Evolutionary conservation across 2,797 vertebrate species (phyloP), one percentile per base, ranked within the genome.

Genomic region (Odontamblyopus rebecca): DNA sequence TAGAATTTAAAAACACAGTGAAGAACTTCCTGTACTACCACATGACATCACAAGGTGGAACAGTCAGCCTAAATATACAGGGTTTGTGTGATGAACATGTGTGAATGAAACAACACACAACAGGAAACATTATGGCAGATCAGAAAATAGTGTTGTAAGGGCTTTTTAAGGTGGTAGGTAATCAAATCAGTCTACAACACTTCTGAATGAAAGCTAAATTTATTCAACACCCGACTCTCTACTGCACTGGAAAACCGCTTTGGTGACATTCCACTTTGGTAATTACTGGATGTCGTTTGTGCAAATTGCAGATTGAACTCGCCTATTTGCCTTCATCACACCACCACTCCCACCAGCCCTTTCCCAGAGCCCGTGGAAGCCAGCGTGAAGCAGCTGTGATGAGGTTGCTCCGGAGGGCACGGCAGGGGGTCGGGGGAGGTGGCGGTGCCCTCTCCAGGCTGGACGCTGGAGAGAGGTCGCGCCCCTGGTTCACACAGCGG

Each of bases 251-350:
- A 57, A 57, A 57, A 23, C 27, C 11, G 11, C 26, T 59, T 9
- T 61, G 32, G 60, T 18, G 60, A 61, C 60, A 60, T 18, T 61
- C 29, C 60, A 32, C 35, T 35, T 35, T 32, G 30, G 16, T 19
- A n/a, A 61, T 32, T n/a, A 35, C 59, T 19, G 18, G 9, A 19
- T 38, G 7, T 38, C 11, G 18, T 61, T 32, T 32, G 60, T 2
- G 30, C 30, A 61, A 61, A 32, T 32, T 61, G 60, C 60, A 61
- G 32, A 61, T 61, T 59, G 26, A 59, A 59, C 56, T 59, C 26
- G 23, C 11, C 56, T 12, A 26, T 59, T 59, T 60, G 57, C 57
- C 56, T 27, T 59, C 56, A 27, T 27, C 56, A 59, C 15, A 23
- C 23, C 57, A 6, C 57, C 6, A 1, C 57, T 60, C 27, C 27